Conservation (phyloP, 2,113 vertebrate species). For the Phylloscopus trochiloides region DNA sequence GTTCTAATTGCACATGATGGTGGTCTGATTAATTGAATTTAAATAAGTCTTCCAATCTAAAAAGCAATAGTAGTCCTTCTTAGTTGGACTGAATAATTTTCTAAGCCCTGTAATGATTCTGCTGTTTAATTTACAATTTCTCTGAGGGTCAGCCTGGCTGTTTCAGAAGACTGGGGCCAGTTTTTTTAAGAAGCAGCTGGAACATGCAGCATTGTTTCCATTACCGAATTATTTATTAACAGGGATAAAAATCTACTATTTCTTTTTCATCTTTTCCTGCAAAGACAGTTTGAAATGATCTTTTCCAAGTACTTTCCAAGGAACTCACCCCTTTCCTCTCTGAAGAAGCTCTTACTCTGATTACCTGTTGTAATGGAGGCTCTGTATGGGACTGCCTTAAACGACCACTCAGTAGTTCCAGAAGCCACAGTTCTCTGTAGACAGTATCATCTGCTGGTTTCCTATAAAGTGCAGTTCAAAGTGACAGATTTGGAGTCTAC, state of each 20-base stretch:
- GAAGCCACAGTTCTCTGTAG: background rate
- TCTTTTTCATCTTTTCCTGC: background rate
- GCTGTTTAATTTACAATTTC: background rate
- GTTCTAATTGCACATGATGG: background rate
- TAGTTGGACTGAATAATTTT: background rate
- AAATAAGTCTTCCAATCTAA: background rate
- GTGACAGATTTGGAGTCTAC: background rate
- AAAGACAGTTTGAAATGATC: background rate
- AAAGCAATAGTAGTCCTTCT: background rate
- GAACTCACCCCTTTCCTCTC: background rate
- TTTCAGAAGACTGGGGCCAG: background rate
- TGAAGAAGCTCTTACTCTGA: constrained; percentile 8
- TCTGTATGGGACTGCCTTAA: background rate
- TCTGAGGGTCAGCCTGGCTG: background rate
- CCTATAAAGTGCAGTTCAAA: background rate
- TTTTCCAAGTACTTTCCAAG: background rate
- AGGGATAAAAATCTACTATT: background rate
- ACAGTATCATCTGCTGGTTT: background rate
- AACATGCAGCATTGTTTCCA: background rate
- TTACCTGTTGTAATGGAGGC: background rate
- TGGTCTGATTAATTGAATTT: background rate
- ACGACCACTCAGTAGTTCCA: background rate
- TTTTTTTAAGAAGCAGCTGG: background rate
- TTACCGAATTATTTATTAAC: background rate
- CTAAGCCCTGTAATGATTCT: background rate